Evolutionary conservation across 2,888 invertebrate genomes (phyloP).

Genomic region (Tenthredo distinguenda): DNA sequence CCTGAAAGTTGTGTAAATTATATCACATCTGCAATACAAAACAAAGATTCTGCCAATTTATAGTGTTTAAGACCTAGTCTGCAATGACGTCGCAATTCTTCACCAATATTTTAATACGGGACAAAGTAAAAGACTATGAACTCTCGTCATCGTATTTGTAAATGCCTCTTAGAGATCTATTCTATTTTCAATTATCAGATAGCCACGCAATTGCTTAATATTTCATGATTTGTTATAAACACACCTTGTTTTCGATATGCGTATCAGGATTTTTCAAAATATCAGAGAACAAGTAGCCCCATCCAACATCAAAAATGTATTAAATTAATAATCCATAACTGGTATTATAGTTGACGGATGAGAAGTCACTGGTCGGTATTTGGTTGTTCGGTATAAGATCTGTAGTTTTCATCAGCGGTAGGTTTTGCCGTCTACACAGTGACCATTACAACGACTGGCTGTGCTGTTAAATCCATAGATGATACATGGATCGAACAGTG

Average conservation of each 20-base stretch:
- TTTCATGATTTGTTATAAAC: neutral
- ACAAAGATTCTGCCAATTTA: neutral
- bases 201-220: neutral
- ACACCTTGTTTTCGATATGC: neutral
- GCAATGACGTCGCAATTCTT: neutral
- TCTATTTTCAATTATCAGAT: neutral
- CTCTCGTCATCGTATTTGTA: neutral
- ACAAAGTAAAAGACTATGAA: neutral
- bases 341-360: neutral
- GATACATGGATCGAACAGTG: neutral
- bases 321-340: neutral
- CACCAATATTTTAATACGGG: neutral
- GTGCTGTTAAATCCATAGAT: neutral
- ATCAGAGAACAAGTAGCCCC: slow-evolving; percentile 7
- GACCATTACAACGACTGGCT: neutral
- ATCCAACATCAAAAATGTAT: neutral
- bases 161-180: neutral
- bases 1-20: neutral
- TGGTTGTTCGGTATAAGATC: neutral
- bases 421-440: neutral
- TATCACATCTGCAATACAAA: neutral
- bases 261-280: neutral
- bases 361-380: neutral
- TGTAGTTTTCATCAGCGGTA: neutral
- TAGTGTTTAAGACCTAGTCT: neutral